These are phyloP conservation scores for Sturnira hondurensis DNA, from an alignment of 2,113 vertebrate genomes.

Conservation along the genomic window DNA sequence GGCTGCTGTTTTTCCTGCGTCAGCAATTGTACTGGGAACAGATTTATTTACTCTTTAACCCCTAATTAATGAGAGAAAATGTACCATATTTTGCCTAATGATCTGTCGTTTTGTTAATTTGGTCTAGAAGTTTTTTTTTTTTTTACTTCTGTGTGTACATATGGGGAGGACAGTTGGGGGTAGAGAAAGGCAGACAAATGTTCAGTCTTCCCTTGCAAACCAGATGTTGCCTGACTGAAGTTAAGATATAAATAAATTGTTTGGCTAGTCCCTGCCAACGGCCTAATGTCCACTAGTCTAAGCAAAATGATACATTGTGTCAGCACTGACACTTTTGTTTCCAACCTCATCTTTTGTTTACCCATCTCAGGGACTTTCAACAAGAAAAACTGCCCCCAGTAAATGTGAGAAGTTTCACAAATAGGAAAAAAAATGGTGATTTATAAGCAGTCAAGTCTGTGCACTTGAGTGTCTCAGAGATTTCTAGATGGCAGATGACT, in stretches of 20 bases:
- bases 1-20: neutral
- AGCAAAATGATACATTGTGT: neutral
- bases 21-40: neutral
- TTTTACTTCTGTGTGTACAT: conserved; percentile 53
- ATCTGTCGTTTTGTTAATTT: conserved; percentile 47
- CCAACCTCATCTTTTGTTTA: neutral
- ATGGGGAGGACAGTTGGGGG: conserved; percentile 19
- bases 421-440: neutral
- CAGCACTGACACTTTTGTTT: neutral
- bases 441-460: neutral
- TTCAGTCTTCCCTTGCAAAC: conserved; percentile 40
- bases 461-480: neutral
- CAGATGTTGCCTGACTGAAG: conserved; percentile 58
- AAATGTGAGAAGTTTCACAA: neutral
- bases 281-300: neutral
- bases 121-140: conserved; percentile 41
- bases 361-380: neutral
- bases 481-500: neutral
- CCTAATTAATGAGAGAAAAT: neutral
- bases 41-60: neutral
- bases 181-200: conserved; percentile 37
- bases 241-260: conserved; percentile 39
- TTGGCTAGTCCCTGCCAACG: neutral
- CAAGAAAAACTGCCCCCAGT: neutral
- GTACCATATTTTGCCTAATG: conserved; percentile 33